These are phyloP conservation scores for Parapristionchus giblindavisi DNA, from an alignment of 2,888 invertebrate species.

Conservation along the genomic window DNA sequence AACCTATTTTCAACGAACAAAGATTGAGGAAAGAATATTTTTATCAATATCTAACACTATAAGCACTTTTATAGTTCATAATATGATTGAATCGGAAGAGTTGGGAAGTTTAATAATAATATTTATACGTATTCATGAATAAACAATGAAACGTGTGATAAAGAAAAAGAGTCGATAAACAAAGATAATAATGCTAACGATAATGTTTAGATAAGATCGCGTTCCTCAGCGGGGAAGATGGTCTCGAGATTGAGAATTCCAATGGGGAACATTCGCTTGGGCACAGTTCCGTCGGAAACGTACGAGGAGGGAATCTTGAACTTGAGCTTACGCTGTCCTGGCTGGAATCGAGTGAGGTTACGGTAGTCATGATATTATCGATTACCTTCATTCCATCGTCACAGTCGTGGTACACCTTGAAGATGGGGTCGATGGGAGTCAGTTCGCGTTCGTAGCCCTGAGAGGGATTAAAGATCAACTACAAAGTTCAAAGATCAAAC, in stretches of 20 bases:
- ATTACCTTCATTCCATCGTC: slow-evolving; percentile 56
- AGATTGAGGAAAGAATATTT: too few relatives aligned
- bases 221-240: slow-evolving; percentile 64
- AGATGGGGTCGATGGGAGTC: slow-evolving; percentile 56
- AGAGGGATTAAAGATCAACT: not conserved
- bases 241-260: slow-evolving; percentile 66
- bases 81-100: too few relatives aligned
- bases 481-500: not conserved
- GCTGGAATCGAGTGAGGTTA: slow-evolving; percentile 28
- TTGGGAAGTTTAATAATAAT: too few relatives aligned
- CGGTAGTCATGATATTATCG: not conserved
- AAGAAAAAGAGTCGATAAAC: too few relatives aligned
- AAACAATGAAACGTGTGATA: too few relatives aligned
- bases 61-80: too few relatives aligned
- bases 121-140: too few relatives aligned
- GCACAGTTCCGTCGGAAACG: slow-evolving; percentile 31
- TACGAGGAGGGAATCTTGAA: slow-evolving; percentile 36
- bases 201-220: slow-evolving; percentile 56
- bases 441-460: slow-evolving; percentile 53
- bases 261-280: slow-evolving; percentile 54
- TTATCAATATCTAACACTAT: too few relatives aligned
- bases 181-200: not conserved
- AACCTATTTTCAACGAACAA: too few relatives aligned
- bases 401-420: slow-evolving; percentile 60
- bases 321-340: slow-evolving; percentile 37